These are phyloP conservation scores for Actenoides hombroni DNA, from an alignment of 2,113 vertebrate species.

Conservation along the genomic window DNA sequence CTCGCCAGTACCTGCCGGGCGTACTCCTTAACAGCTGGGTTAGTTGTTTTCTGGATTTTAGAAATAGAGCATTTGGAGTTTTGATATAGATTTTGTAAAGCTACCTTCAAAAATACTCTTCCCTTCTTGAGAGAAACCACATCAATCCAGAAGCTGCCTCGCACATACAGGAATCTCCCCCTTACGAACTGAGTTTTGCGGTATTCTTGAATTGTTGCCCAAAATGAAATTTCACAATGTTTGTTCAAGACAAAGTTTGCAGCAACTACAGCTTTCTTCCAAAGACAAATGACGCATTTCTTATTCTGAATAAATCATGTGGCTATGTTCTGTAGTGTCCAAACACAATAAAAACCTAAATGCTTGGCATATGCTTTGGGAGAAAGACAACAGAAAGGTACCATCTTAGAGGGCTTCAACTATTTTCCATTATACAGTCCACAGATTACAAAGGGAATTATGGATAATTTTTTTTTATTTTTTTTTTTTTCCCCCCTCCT, in stretches of 20 bases:
- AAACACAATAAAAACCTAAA: neutral
- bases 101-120: neutral
- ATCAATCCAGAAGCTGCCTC: neutral
- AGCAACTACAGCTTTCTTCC: neutral
- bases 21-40: neutral
- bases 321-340: neutral
- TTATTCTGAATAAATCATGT: neutral
- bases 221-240: constrained; percentile 1
- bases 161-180: neutral
- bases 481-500: no score
- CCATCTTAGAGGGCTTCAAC: neutral
- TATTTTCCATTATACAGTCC: neutral
- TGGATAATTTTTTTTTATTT: neutral
- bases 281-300: neutral
- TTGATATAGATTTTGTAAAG: neutral
- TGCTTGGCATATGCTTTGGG: neutral
- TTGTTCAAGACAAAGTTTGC: neutral
- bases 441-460: neutral
- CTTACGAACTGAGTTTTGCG: neutral
- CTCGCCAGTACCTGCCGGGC: constrained; percentile 1
- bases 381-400: neutral
- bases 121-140: neutral
- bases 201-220: neutral
- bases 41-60: neutral
- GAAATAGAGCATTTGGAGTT: neutral